Conservation (phyloP, 2,797 vertebrate species). For the Megalops cyprinoides region DNA sequence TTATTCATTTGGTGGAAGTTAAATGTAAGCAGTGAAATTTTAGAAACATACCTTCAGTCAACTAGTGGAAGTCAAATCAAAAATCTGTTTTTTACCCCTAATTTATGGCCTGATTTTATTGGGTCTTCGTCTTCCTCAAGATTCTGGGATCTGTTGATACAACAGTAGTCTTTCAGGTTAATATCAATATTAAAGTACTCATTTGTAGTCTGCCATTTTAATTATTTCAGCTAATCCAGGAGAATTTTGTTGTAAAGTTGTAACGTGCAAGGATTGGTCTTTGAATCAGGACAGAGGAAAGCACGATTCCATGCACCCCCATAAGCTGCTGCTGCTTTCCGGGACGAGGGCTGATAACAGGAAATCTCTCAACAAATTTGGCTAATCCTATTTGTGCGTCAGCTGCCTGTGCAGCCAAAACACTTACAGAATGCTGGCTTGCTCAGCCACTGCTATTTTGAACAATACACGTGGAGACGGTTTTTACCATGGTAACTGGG, state of each 20-base stretch:
- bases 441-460: conserved; percentile 14
- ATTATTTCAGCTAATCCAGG: not conserved
- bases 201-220: conserved; percentile 1
- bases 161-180: not conserved
- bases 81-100: not conserved
- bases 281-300: not conserved
- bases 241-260: not conserved
- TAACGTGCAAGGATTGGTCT: not conserved
- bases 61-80: not conserved
- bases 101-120: no score
- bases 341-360: conserved; percentile 2
- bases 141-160: not conserved
- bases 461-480: not conserved
- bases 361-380: conserved; percentile 18
- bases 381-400: conserved; percentile 10
- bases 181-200: not conserved
- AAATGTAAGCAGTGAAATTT: not conserved
- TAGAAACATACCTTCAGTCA: not conserved
- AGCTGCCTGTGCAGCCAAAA: not conserved
- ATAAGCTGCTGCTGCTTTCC: not conserved
- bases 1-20: no score
- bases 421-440: conserved; percentile 19
- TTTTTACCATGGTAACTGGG: not conserved
- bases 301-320: not conserved
- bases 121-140: no score